Evolutionary conservation across 2,797 vertebrate species (phyloP).

Genomic region (Chelon labrosus): DNA sequence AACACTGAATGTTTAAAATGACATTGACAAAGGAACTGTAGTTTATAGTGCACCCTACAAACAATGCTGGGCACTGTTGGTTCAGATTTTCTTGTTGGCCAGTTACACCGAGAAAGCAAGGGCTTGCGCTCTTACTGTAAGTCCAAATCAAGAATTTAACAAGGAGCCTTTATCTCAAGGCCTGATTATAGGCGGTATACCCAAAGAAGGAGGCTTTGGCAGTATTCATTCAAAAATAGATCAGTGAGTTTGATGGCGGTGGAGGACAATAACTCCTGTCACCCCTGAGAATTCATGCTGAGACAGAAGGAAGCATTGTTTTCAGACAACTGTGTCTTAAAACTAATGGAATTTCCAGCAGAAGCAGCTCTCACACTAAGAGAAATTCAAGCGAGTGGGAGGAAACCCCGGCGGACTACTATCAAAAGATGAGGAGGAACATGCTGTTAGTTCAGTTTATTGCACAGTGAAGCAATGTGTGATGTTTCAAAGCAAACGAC

Average conservation of each 20-base stretch:
- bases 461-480: slow-evolving; percentile 12
- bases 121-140: too few relatives aligned
- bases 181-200: background rate
- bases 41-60: background rate
- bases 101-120: background rate
- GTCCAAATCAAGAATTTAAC: background rate
- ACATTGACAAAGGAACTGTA: background rate
- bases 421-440: slow-evolving; percentile 17
- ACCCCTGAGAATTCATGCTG: background rate
- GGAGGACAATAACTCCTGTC: background rate
- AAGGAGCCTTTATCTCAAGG: background rate
- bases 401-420: background rate
- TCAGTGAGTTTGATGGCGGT: background rate
- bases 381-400: slow-evolving; percentile 24
- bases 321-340: background rate
- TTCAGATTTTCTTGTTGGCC: background rate
- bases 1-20: background rate
- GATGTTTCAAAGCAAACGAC: slow-evolving; percentile 13
- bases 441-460: slow-evolving; percentile 17
- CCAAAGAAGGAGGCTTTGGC: background rate
- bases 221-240: background rate
- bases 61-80: background rate
- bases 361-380: slow-evolving; percentile 17
- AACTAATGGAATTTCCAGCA: background rate
- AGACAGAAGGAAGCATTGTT: background rate